Conservation (phyloP, 2,797 vertebrate genomes). For the Neosilurus mollespiculum region DNA sequence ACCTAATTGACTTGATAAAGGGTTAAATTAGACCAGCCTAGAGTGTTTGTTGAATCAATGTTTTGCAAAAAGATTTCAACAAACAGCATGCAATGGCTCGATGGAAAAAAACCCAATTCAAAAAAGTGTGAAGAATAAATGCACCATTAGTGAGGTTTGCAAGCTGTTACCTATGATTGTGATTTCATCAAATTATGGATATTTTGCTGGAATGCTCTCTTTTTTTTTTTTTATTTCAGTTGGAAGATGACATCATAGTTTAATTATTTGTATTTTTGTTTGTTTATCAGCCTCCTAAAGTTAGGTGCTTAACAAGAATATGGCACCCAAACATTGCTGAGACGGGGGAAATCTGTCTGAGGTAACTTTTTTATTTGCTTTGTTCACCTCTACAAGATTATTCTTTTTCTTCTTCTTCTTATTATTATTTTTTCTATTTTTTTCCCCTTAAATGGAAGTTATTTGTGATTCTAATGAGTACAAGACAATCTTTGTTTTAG, state of each 20-base stretch:
- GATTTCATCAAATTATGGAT: not conserved
- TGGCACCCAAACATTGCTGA: slow-evolving; percentile 99
- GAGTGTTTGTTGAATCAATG: no score
- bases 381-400: not conserved
- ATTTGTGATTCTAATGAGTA: not conserved
- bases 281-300: slow-evolving; percentile 88
- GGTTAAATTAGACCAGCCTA: no score
- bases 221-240: not conserved
- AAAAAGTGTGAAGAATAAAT: not conserved
- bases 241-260: not conserved
- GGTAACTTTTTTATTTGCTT: slow-evolving; percentile 68
- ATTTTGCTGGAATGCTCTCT: not conserved
- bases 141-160: not conserved
- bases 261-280: not conserved
- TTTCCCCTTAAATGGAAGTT: no score
- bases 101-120: no score
- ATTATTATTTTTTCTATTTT: not conserved
- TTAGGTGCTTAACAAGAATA: slow-evolving; percentile 95
- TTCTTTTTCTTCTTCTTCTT: not conserved
- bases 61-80: no score
- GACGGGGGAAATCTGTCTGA: slow-evolving; percentile 96
- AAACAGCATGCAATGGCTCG: no score
- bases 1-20: no score
- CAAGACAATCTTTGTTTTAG: slow-evolving; percentile 65
- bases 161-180: not conserved